phyloP scores from a whole-genome alignment of 2,888 invertebrate genomes.

The Apotomis turbidana region DNA sequence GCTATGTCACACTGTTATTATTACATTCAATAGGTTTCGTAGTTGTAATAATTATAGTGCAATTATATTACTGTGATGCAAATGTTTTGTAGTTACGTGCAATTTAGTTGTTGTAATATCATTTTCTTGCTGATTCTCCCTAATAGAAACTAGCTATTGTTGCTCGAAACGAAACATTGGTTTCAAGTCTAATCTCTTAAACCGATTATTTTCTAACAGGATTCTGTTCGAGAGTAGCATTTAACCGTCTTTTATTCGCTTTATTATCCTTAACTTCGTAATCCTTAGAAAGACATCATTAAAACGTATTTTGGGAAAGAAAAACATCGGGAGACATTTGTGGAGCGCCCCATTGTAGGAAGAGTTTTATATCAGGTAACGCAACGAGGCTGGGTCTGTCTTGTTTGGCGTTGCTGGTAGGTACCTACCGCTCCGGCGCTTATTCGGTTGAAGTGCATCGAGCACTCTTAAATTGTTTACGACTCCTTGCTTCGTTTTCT shows the following conservation, averaged over 20 bases:
- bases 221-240: conserved; percentile 19
- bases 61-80: no score
- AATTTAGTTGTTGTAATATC: no score
- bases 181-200: conserved; percentile 17
- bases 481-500: conserved; percentile 58
- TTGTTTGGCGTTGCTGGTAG: conserved; percentile 60
- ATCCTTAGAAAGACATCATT: conserved; percentile 54
- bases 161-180: not conserved
- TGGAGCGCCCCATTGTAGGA: conserved; percentile 55
- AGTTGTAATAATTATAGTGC: no score
- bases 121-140: no score
- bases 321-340: conserved; percentile 48
- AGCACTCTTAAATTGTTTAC: conserved; percentile 72
- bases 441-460: conserved; percentile 67
- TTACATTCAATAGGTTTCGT: conserved; percentile 27
- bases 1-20: conserved; percentile 2
- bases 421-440: conserved; percentile 56
- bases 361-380: conserved; percentile 49
- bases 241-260: conserved; percentile 46
- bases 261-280: conserved; percentile 54
- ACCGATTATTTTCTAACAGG: conserved; percentile 21
- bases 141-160: not conserved
- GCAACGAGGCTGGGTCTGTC: conserved; percentile 48
- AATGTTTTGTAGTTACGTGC: no score
- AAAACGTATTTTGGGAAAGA: conserved; percentile 53